Conservation (phyloP, 1,140 invertebrate species). For the fruit fly (Drosophila melanogaster) region DNA sequence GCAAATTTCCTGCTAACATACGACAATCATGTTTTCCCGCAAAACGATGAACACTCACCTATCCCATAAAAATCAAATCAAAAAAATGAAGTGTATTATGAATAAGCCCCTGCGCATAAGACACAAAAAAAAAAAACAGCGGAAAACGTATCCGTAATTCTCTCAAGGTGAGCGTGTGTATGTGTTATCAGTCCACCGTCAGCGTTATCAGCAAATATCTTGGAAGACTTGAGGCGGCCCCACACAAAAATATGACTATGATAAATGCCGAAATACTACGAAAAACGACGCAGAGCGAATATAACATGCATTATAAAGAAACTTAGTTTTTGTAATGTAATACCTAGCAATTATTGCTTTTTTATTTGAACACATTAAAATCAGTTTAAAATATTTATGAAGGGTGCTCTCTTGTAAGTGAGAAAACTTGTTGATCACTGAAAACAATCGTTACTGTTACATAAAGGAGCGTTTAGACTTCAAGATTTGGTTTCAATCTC, state of each 20-base stretch:
- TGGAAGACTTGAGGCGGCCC: slow-evolving; percentile 52
- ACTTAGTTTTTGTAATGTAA: not conserved
- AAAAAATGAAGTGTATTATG: slow-evolving; percentile 43
- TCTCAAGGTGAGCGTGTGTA: slow-evolving; percentile 29
- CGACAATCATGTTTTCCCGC: slow-evolving; percentile 38
- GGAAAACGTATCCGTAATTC: slow-evolving; percentile 47
- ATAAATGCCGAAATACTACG: slow-evolving; percentile 39
- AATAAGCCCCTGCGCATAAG: slow-evolving; percentile 44
- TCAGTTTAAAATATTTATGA: too few species aligned
- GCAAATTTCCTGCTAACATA: slow-evolving; percentile 45
- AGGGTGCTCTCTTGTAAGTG: too few species aligned
- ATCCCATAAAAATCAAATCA: slow-evolving; percentile 20
- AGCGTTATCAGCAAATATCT: slow-evolving; percentile 73
- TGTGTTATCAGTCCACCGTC: slow-evolving; percentile 65
- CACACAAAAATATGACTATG: slow-evolving; percentile 29
- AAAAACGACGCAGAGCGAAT: not conserved
- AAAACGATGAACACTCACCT: slow-evolving; percentile 53
- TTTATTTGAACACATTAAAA: not conserved
- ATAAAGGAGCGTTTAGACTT: too few species aligned
- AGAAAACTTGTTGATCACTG: too few species aligned
- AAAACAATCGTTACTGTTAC: too few species aligned
- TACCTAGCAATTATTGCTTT: not conserved
- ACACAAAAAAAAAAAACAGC: slow-evolving; percentile 17
- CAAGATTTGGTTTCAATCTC: too few species aligned
- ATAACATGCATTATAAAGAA: not conserved